phyloP scores from a whole-genome alignment of 2,888 invertebrate genomes.

The Tenthredo distinguenda region DNA sequence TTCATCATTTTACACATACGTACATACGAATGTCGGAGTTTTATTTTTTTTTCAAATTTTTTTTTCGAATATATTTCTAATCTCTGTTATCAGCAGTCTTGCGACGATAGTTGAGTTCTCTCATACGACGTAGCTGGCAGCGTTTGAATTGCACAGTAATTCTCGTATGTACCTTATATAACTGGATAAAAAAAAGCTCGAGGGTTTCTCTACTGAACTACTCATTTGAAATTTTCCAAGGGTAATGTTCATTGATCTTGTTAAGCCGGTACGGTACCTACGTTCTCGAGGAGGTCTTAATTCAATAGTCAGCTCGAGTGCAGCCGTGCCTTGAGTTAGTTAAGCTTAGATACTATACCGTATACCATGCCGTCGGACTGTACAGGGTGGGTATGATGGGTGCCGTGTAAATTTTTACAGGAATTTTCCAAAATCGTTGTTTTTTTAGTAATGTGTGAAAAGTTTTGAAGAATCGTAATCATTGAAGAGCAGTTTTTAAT shows the following conservation, averaged over 20 bases:
- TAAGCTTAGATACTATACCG: neutral
- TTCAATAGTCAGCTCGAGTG: constrained; percentile 49
- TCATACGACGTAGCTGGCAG: too few species aligned
- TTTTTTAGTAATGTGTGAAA: too few species aligned
- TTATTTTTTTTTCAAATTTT: neutral
- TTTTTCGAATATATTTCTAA: neutral
- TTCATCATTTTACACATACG: too few species aligned
- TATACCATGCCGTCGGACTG: too few species aligned
- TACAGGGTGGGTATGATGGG: too few species aligned
- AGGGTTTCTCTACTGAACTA: constrained; percentile 24
- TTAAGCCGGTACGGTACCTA: constrained; percentile 11
- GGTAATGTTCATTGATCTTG: constrained; percentile 50
- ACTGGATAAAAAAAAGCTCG: neutral
- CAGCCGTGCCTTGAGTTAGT: constrained; percentile 45
- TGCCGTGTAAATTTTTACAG: too few species aligned
- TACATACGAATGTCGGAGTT: neutral
- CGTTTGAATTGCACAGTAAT: neutral
- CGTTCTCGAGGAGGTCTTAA: constrained; percentile 44
- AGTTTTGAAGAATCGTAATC: too few species aligned
- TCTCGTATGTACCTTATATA: neutral
- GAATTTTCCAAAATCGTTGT: too few species aligned
- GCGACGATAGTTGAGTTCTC: too few species aligned
- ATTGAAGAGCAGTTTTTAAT: too few species aligned
- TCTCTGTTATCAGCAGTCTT: neutral
- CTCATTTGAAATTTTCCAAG: constrained; percentile 48